Conservation (phyloP, 2,113 vertebrate species). For the Erinaceus europaeus region DNA sequence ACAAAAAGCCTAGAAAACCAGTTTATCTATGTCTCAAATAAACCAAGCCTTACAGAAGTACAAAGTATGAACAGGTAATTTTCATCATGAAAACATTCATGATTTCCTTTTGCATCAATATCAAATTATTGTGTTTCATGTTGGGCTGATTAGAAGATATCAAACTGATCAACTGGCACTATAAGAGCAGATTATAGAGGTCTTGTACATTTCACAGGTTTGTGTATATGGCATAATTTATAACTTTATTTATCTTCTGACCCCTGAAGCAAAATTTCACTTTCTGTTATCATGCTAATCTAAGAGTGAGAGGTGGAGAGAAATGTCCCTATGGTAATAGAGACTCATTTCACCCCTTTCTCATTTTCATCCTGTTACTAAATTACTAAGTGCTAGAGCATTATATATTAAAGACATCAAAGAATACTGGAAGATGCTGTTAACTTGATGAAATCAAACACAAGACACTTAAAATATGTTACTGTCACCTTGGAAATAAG, state of each 20-base stretch:
- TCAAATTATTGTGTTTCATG: slow-evolving; percentile 20
- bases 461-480: slow-evolving; percentile 85
- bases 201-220: slow-evolving; percentile 1
- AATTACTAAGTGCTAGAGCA: slow-evolving; percentile 87
- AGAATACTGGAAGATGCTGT: slow-evolving; percentile 86
- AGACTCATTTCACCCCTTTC: slow-evolving; percentile 92
- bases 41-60: background rate
- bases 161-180: background rate
- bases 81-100: slow-evolving; percentile 40
- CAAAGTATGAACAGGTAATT: slow-evolving; percentile 28
- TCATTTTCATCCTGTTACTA: slow-evolving; percentile 97
- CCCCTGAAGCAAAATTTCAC: slow-evolving; percentile 80
- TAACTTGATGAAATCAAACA: slow-evolving; percentile 92
- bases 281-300: slow-evolving; percentile 79
- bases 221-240: slow-evolving; percentile 63
- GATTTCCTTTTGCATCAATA: slow-evolving; percentile 35
- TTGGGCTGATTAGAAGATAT: slow-evolving; percentile 23
- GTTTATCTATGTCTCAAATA: background rate
- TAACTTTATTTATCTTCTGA: slow-evolving; percentile 61
- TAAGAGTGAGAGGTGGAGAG: slow-evolving; percentile 83
- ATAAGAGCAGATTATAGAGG: slow-evolving; percentile 47
- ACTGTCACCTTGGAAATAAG: slow-evolving; percentile 88
- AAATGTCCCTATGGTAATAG: slow-evolving; percentile 88
- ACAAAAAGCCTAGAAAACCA: slow-evolving; percentile 45
- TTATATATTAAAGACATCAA: slow-evolving; percentile 89